Base-by-base conservation (phyloP, 2,797 vertebrate species). In the Anguilla pacifica region DNA sequence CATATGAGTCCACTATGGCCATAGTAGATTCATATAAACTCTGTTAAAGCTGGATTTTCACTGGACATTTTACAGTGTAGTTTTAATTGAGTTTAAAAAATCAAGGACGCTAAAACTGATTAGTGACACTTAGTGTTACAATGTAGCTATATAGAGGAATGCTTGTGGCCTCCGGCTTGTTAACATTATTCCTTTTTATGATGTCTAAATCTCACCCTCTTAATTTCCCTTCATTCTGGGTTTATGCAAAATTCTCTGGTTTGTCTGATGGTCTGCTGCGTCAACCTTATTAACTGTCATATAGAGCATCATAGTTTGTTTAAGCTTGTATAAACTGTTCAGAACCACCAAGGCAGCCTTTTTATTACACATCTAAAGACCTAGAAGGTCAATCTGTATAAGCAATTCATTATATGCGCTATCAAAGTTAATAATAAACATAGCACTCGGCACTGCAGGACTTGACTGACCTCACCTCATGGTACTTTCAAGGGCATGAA, bases 341-440 rank as follows among this genome's bases (percentile, higher is more conserved):
- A 89, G 79, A 89, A 87, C 77, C 89, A 90, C 87, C 93, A 91
- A 55, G 90, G 91, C 87, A 85, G 46, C 43, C 70, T 87, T 93
- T 93, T 94, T 89, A 93, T 94, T 91, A 90, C 89, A 91, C 90
- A 91, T 92, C 90, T 89, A 86, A 92, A 90, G 89, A 87, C 89
- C 90, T 89, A 82, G 91, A 94, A 94, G 92, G 94, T 95, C 92
- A 88, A 79, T 84, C 82, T 72, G 89, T 89, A 89, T 92, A 90
- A 82, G 89, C 92, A 92, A 95, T 96, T 96, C 95, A 96, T 96
- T 96, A 95, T 91, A 88, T 91, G 92, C 85, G 85, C 91, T 93
- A 95, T 94, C 92, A 94, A 93, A 92, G 93, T 94, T 94, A 94
- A 95, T 95, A 95, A 95, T 96, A 95, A 95, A 96, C 94, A 94